phyloP scores from a whole-genome alignment of 2,113 vertebrate genomes.

The Mohoua ochrocephala region DNA sequence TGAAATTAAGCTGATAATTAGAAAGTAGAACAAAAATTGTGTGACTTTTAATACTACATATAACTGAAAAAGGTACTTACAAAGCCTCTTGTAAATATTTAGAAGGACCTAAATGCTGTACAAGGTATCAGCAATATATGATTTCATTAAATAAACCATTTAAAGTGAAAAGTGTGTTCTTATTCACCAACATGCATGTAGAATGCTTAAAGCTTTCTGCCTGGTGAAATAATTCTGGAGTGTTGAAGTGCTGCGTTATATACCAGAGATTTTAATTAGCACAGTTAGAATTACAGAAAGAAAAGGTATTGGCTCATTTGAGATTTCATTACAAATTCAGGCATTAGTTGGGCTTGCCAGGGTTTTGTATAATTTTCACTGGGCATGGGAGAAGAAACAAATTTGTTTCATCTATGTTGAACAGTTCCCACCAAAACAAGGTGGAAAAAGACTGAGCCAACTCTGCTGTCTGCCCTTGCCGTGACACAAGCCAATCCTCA shows the following conservation, averaged over 20 bases:
- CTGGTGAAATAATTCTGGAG: not conserved
- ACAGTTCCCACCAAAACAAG: not conserved
- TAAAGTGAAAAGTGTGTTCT: not conserved
- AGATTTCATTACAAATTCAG: not conserved
- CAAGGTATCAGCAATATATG: not conserved
- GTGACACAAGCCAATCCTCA: not conserved
- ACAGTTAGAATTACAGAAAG: not conserved
- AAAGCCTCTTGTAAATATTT: not conserved
- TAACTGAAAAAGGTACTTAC: not conserved
- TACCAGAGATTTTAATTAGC: not conserved
- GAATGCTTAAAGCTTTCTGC: not conserved
- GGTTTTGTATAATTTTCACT: not conserved
- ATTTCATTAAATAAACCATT: not conserved
- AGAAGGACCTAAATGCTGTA: not conserved
- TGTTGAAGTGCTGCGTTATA: fast-evolving
- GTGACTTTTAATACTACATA: not conserved
- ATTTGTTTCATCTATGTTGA: not conserved
- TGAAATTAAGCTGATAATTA: not conserved
- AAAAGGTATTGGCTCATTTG: not conserved
- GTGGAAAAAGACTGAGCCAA: not conserved
- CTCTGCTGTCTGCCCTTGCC: not conserved
- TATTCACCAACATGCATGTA: not conserved
- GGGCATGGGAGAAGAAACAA: not conserved
- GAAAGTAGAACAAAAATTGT: not conserved
- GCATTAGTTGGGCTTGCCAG: not conserved